Evolutionary conservation across 1,140 invertebrate genomes (phyloP).

Genomic region (Drosophila varians): DNA sequence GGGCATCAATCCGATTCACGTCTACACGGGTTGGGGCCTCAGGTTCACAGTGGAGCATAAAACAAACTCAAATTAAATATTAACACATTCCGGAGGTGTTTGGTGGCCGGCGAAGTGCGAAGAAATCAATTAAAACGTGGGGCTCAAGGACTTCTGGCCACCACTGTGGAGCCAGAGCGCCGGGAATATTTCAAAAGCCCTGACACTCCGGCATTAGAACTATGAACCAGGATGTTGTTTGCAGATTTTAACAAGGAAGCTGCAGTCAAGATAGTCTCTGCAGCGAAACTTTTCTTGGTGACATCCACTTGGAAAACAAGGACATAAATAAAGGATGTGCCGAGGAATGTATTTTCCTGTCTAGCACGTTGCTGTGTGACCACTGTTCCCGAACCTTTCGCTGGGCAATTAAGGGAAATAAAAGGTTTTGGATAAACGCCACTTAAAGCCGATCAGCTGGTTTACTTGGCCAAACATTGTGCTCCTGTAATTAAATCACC

Average conservation of each 20-base stretch:
- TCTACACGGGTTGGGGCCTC: not conserved
- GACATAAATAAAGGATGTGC: too few relatives aligned
- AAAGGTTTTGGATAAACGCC: conserved; percentile 8
- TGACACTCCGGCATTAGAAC: too few relatives aligned
- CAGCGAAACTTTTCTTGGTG: not conserved
- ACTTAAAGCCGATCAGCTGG: conserved; percentile 27
- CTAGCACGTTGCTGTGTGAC: too few relatives aligned
- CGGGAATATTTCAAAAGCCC: not conserved
- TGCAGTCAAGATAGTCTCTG: not conserved
- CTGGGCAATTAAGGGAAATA: conserved; percentile 11
- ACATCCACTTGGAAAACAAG: conserved; percentile 3
- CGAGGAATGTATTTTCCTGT: too few relatives aligned
- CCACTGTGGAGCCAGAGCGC: not conserved
- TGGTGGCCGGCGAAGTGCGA: conserved; percentile 41
- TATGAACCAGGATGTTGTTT: conserved; percentile 9
- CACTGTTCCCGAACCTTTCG: conserved; percentile 2
- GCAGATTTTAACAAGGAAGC: conserved; percentile 16
- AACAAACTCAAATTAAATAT: conserved; percentile 58
- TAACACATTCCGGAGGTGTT: conserved; percentile 41
- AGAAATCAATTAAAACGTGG: conserved; percentile 55
- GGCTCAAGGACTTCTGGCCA: conserved; percentile 21
- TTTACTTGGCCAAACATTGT: conserved; percentile 18
- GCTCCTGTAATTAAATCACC: conserved; percentile 40
- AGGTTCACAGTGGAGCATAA: conserved; percentile 16
- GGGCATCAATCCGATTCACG: conserved; percentile 25